These are phyloP conservation scores for Catharus minimus DNA, from an alignment of 2,113 vertebrate genomes.

Conservation along the genomic window DNA sequence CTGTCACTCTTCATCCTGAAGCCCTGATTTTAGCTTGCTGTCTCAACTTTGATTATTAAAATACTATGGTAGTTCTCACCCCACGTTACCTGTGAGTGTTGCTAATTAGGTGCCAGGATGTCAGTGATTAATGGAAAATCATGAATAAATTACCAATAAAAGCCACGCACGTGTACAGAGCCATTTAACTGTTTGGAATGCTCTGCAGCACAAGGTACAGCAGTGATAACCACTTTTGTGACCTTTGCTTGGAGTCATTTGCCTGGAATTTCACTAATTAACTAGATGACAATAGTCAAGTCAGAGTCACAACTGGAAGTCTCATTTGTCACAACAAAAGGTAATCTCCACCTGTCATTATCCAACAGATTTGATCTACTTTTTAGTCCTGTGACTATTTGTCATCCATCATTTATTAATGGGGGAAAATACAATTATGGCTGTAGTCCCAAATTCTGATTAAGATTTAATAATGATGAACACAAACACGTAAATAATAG, in stretches of 20 bases:
- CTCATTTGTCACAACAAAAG: conserved; percentile 5
- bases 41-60: conserved; percentile 45
- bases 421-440: neutral
- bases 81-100: conserved; percentile 24
- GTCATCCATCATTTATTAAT: neutral
- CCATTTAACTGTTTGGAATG: conserved; percentile 1
- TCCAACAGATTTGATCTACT: neutral
- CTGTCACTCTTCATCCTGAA: conserved; percentile 14
- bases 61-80: conserved; percentile 17
- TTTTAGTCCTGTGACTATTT: neutral
- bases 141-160: conserved; percentile 55
- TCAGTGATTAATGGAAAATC: conserved; percentile 58
- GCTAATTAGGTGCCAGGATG: conserved; percentile 61
- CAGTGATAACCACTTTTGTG: neutral
- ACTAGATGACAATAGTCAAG: neutral
- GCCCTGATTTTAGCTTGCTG: neutral
- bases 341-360: neutral
- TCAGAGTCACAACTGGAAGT: neutral
- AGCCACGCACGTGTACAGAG: neutral
- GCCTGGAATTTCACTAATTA: conserved; percentile 18
- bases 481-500: neutral
- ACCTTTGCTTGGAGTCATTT: conserved; percentile 4
- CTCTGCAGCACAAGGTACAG: neutral
- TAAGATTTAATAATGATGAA: neutral
- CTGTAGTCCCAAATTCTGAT: neutral